Base-by-base conservation (phyloP, 2,797 vertebrate species). In the Gymnodraco acuticeps region DNA sequence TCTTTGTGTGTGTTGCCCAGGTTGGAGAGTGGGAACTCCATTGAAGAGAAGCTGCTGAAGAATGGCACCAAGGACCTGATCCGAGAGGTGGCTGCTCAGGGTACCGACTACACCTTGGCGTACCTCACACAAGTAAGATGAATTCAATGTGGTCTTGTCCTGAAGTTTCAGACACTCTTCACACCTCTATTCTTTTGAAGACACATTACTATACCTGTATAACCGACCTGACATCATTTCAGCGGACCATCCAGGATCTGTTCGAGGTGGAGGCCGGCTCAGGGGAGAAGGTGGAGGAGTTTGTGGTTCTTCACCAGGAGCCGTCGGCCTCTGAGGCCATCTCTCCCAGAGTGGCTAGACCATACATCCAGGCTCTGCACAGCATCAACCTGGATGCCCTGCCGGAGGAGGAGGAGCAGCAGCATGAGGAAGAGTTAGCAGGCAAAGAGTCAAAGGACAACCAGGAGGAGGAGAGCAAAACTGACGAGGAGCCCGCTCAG, bases 211-310 rank as follows among this genome's bases (percentile, higher is more conserved):
- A 0, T 17, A 48, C 14, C 56, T 62, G 17, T 42, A 2, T 62
- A 45, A 68, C 42, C 73, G 7, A 50, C 10, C 19, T 58, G 2
- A 61, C 73, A 2, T 69, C 80, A 10, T 83, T 38, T 38, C 33
- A 99, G 98, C 96, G 97, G 82, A 99, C 98, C 0, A 99, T 99
- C 90, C 98, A 98, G 90, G 98, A 99, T 89, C 95, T 99, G 67
- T 99, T 99, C 92, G 98, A 99, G 88, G 97, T 98, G 64, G 98
- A 99, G 78, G 93, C 97, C 0, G 97, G 96, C 46, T 98, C 97
- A 8, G 96, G 97, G 7, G 97, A 98, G 79, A 99, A 98, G 89
- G 97, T 99, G 8, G 98, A 99, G 89, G 98, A 99, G 89, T 99
- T 98, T 79, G 98, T 99, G 2, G 96, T 99, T 50, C 97, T 99